Base-by-base conservation (phyloP, 2,888 invertebrate genomes). In the Tribolium freemani region DNA sequence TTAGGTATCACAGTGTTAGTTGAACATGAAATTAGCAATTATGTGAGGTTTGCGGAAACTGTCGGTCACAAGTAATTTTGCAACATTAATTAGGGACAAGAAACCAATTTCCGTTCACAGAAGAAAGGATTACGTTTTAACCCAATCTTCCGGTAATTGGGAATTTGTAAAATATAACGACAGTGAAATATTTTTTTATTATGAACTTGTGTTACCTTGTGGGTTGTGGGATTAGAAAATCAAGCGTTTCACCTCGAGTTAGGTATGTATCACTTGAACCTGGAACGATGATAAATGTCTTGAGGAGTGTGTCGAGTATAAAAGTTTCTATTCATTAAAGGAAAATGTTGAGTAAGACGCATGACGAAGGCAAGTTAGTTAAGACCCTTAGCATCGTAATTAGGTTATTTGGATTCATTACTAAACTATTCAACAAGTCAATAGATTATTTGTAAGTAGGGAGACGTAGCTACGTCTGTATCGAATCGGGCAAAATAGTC, bases 361-460 rank as follows among this genome's bases (percentile, higher is more conserved):
- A 75, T 67, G 71, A 75, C 74, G 74, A 63, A 57, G 71, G 69
- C 54, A 71, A 67, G 74, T 77, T 68, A 75, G 75, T 77, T 78
- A 76, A 74, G 74, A 68, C 71, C 75, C 71, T 74, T 74, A 73
- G 68, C 67, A 56, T 60, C 20, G 72, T 76, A 76, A 78, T 78
- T 77, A 72, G 72, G 73, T 78, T 78, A 78, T 77, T 77, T 76
- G 74, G 76, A 78, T 78, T 78, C 78, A 76, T 78, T 78, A 77
- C 74, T 69, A 45, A 9, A 56, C 77, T 53, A 78, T 78, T 77
- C 78, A 77, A 60, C 61, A 61, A 75, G 75, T 73, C 69, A 72
- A 72, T 71, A 73, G 69, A 53, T 68, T 64, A 75, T 75, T 73
- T 69, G 71, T 74, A 60, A 64, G 66, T 71, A 56, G 58, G 60